phyloP scores from a whole-genome alignment of 2,888 invertebrate species.

The Gasteruption jaculator region DNA sequence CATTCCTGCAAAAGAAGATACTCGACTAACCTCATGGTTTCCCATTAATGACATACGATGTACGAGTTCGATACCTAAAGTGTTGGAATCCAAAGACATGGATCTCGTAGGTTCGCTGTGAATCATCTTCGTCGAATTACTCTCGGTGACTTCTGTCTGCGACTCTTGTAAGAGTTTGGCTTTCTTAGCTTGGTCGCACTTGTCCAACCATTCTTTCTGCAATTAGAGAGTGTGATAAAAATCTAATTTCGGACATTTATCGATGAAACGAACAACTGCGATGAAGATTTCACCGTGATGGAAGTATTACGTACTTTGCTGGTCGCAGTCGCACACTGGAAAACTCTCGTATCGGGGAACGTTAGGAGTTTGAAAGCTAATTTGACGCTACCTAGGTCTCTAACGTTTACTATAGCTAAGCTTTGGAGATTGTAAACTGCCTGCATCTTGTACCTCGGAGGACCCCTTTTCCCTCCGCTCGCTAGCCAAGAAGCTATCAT shows the following conservation, averaged over 20 bases:
- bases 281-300: neutral
- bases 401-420: constrained; percentile 89
- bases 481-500: constrained; percentile 83
- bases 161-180: constrained; percentile 60
- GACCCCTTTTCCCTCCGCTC: constrained; percentile 59
- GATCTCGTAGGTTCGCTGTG: constrained; percentile 47
- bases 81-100: constrained; percentile 42
- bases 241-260: neutral
- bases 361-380: constrained; percentile 92
- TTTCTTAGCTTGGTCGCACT: constrained; percentile 87
- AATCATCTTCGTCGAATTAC: constrained; percentile 44
- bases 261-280: neutral
- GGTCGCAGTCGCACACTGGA: constrained; percentile 79
- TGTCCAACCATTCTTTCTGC: constrained; percentile 89
- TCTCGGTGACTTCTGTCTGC: constrained; percentile 4
- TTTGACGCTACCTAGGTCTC: constrained; percentile 84
- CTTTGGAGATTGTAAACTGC: constrained; percentile 80
- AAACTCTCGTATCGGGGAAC: constrained; percentile 88
- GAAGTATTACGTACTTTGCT: constrained; percentile 54
- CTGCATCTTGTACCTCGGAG: constrained; percentile 80
- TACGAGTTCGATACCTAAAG: constrained; percentile 28
- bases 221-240: too few species aligned
- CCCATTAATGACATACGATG: neutral
- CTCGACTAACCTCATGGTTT: neutral
- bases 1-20: constrained; percentile 18